Evolutionary conservation across 2,797 vertebrate genomes (phyloP), one percentile per base, ranked within the genome.

Genomic region (Cuculus canorus): DNA sequence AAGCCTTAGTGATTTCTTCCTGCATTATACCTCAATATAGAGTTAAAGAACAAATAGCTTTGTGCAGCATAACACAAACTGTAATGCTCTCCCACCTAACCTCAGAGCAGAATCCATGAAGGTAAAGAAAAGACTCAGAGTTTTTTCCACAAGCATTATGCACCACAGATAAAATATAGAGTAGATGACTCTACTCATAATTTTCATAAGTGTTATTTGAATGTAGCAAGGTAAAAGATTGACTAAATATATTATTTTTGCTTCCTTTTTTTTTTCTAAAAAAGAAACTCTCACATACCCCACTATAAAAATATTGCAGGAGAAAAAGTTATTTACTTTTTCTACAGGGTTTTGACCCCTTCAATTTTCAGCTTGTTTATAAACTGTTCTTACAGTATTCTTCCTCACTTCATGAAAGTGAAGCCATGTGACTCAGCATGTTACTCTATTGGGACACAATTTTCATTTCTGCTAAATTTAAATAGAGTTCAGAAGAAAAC

Each of bases 401-500:
- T 60, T 83, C 75, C 33, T 47, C 19, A 23, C n/a, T 79, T 70
- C 35, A 63, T 21, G 17, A 50, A 90, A 87, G 41, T 1, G 1
- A 88, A 95, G 48, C 9, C 59, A 64, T 10, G 27, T 86, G 66
- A 82, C 73, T 90, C 66, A 70, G 81, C 48, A 76, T 2, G 1
- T 64, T 70, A 50, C 32, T 87, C 78, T 68, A 32, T 12, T 65
- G 57, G 60, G 83, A 93, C 33, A 79, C 73, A 79, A 88, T 92
- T 93, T 94, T 73, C 63, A 92, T 48, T 79, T 95, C 82, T 7
- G 4, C 60, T 68, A 82, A 52, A 88, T 77, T 25, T 85, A 94
- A 94, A 60, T 5, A 8, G 75, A 84, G 45, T 63, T 91, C 53
- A 85, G 71, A 95, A 82, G 43, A 81, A 88, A 94, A 95, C 70